Percentiles rank a stretch among this genome's conserved stretches.
Evolutionary conservation across 2,888 invertebrate species (phyloP).

Genomic region (Abrostola tripartita): DNA sequence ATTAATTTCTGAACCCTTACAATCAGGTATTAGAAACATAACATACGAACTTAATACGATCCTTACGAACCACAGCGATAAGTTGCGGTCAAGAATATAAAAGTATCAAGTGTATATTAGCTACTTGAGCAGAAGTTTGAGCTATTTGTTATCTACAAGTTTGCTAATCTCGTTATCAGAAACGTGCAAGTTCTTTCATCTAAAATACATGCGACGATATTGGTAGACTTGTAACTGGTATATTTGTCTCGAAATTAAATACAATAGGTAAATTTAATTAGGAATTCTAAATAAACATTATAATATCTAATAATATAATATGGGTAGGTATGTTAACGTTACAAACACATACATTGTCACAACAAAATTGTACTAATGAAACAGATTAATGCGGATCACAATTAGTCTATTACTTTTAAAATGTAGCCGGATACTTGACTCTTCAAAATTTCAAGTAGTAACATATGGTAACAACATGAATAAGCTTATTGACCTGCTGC

Average conservation of each 20-base stretch:
- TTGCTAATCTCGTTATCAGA: background rate
- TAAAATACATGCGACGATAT: background rate
- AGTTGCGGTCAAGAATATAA: slow-evolving; percentile 34
- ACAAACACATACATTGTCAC: background rate
- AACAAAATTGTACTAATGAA: background rate
- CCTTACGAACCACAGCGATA: slow-evolving; percentile 19
- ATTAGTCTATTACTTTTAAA: slow-evolving; percentile 7
- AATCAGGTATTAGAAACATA: slow-evolving; percentile 17
- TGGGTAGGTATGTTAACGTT: background rate
- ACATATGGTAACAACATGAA: slow-evolving; percentile 63
- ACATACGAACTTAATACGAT: slow-evolving; percentile 24
- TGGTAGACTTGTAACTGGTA: background rate
- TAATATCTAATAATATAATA: too few species aligned
- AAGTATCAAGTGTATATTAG: slow-evolving; percentile 29
- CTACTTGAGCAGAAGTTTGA: slow-evolving; percentile 23
- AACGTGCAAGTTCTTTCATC: background rate
- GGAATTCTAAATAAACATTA: too few species aligned
- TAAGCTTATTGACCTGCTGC: slow-evolving; percentile 41
- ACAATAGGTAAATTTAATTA: too few species aligned
- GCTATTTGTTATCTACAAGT: slow-evolving; percentile 9
- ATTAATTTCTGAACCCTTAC: background rate
- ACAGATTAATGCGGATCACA: background rate
- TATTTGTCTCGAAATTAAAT: too few species aligned
- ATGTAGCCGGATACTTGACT: slow-evolving; percentile 20
- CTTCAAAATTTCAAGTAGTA: slow-evolving; percentile 51